Conservation (phyloP, 2,888 invertebrate genomes). For the Nemotelus nigrinus region DNA sequence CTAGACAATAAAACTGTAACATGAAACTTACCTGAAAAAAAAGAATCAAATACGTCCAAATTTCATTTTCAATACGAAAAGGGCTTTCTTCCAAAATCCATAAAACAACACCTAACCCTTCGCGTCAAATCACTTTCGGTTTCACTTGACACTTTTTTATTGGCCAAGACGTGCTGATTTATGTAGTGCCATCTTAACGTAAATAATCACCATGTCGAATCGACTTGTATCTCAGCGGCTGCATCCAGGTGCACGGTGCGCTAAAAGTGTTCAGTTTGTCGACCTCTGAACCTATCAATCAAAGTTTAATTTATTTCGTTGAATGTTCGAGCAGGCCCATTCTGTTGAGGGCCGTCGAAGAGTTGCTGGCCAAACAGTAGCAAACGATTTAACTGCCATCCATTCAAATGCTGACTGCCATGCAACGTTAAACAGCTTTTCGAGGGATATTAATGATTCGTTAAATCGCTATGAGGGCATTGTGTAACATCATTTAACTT, state of each 20-base stretch:
- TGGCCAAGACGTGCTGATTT: neutral
- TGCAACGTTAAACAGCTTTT: neutral
- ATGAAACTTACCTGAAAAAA: neutral
- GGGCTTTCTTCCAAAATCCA: neutral
- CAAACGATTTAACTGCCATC: neutral
- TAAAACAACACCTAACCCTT: too few species aligned
- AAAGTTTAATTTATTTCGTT: conserved; percentile 17
- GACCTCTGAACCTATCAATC: conserved; percentile 19
- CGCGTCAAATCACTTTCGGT: conserved; percentile 20
- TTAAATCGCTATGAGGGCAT: conserved; percentile 16
- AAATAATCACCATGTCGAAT: conserved; percentile 8
- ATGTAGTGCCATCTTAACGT: conserved; percentile 10
- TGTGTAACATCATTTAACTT: conserved; percentile 5
- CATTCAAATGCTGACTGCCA: neutral
- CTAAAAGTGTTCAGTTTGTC: conserved; percentile 5
- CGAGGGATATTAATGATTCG: conserved; percentile 5
- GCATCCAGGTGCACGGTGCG: neutral
- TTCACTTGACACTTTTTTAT: neutral
- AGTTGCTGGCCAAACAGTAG: neutral
- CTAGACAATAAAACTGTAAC: conserved; percentile 21
- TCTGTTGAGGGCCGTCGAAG: neutral
- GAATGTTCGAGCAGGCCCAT: neutral
- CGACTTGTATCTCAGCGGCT: neutral
- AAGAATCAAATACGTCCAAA: too few species aligned
- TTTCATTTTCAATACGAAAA: neutral